Percentiles rank a stretch among this genome's conserved stretches.
Conservation (phyloP, 2,797 vertebrate species). For the Tenualosa thibaudeaui region DNA sequence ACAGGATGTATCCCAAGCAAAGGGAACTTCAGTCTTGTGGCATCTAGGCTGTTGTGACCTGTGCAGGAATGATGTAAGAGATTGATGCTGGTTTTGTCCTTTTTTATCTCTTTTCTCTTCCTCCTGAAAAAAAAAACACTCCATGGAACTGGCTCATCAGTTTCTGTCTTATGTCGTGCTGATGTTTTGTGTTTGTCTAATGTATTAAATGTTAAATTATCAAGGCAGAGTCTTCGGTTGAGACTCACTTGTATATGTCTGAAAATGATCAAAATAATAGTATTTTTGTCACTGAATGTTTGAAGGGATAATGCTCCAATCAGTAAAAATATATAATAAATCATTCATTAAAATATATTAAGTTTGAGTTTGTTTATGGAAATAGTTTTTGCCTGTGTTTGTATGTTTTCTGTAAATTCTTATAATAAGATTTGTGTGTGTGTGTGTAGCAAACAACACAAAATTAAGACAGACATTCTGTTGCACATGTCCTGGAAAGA, state of each 20-base stretch:
- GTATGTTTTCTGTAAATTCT: background rate
- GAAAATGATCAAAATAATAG: background rate
- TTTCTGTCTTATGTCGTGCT: background rate
- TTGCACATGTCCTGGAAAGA: background rate
- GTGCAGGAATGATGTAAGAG: background rate
- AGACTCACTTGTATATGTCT: background rate
- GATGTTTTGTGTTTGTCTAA: background rate
- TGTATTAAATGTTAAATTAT: conserved; percentile 24
- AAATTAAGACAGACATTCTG: background rate
- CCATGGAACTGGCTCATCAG: background rate
- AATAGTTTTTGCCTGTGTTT: background rate
- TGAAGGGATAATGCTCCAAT: conserved; percentile 11
- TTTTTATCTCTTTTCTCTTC: background rate
- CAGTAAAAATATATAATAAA: background rate
- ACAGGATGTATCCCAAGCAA: background rate
- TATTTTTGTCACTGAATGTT: conserved; percentile 18
- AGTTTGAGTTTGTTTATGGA: background rate
- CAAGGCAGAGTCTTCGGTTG: background rate
- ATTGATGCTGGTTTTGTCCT: background rate
- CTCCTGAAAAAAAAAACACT: background rate
- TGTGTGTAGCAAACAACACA: background rate
- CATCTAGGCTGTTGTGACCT: background rate
- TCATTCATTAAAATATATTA: background rate
- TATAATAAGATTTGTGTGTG: background rate
- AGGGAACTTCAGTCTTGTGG: background rate